Percentiles rank a stretch among this genome's conserved stretches.
Conservation (phyloP, 2,888 invertebrate species). For the Noctua janthina region DNA sequence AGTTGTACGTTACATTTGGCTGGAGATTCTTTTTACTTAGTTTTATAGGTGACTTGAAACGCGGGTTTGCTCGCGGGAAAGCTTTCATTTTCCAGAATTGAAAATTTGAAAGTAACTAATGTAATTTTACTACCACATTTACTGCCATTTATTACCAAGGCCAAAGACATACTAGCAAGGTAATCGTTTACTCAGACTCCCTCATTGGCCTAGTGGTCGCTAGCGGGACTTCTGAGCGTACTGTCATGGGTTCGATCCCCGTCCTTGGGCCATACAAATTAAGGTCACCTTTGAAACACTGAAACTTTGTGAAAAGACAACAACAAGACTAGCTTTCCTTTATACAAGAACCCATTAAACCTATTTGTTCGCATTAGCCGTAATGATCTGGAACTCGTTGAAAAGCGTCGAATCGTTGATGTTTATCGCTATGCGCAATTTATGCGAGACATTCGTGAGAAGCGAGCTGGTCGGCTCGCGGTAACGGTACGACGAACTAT, state of each 20-base stretch:
- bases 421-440: slow-evolving; percentile 57
- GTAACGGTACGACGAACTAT: slow-evolving; percentile 56
- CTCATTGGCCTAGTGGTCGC: neutral
- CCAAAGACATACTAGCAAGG: neutral
- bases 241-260: neutral
- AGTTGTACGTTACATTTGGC: slow-evolving; percentile 17
- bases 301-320: neutral
- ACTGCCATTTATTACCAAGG: neutral
- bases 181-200: neutral
- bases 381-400: slow-evolving; percentile 52
- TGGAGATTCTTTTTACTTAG: slow-evolving; percentile 23
- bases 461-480: slow-evolving; percentile 39
- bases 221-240: neutral
- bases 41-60: slow-evolving; percentile 1
- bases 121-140: neutral
- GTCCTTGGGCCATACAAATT: neutral
- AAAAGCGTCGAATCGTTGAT: slow-evolving; percentile 46
- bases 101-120: neutral
- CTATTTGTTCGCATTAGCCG: slow-evolving; percentile 36
- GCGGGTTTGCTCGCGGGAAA: too few species aligned
- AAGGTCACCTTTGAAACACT: neutral
- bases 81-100: neutral
- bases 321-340: neutral
- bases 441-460: slow-evolving; percentile 59
- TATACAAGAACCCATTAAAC: neutral